phyloP scores from a whole-genome alignment of 1,140 invertebrate genomes.

The Drosophila tani region DNA sequence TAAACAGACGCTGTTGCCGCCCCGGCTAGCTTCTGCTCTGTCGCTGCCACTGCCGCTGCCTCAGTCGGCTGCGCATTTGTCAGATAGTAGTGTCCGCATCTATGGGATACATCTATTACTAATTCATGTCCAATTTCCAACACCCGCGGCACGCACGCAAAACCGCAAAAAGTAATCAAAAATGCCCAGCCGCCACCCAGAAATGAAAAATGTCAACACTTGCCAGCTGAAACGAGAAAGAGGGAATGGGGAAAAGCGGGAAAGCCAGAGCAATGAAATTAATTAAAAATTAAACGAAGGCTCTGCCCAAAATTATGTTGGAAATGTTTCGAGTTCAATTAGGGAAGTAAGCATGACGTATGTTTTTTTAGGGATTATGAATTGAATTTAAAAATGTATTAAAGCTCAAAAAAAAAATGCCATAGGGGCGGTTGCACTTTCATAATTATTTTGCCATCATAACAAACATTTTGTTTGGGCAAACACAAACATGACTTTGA shows the following conservation, averaged over 20 bases:
- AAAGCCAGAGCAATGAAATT: background rate
- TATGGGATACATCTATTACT: slow-evolving; percentile 19
- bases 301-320: background rate
- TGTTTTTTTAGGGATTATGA: too few species aligned
- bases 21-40: background rate
- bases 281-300: slow-evolving; percentile 5
- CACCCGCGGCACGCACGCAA: slow-evolving; percentile 23
- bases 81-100: slow-evolving; percentile 2
- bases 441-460: slow-evolving; percentile 4
- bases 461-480: slow-evolving; percentile 11
- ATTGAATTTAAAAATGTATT: too few species aligned
- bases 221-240: background rate
- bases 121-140: slow-evolving; percentile 56
- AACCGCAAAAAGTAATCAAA: slow-evolving; percentile 44
- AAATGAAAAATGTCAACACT: slow-evolving; percentile 37
- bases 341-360: background rate
- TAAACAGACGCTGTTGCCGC: slow-evolving; percentile 52
- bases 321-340: slow-evolving; percentile 1
- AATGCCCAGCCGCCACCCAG: slow-evolving; percentile 1
- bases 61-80: background rate
- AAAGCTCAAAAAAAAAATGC: too few species aligned
- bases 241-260: background rate
- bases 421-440: too few species aligned
- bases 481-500: background rate
- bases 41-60: slow-evolving; percentile 5